Percentiles rank a stretch among this genome's conserved stretches.
Conservation (phyloP, 2,797 vertebrate species). For the Garrulus glandarius region DNA sequence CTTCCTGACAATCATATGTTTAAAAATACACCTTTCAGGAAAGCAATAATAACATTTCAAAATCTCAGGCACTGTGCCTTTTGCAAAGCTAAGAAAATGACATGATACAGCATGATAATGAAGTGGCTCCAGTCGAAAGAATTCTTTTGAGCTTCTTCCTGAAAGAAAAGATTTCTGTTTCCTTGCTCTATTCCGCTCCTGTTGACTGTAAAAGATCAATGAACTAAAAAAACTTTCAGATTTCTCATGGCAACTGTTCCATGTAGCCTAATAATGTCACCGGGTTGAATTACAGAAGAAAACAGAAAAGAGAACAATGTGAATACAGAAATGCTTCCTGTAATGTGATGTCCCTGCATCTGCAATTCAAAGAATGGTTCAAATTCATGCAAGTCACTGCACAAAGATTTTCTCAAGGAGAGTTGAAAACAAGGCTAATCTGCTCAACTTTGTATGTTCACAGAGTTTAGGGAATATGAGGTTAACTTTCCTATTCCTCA, state of each 20-base stretch:
- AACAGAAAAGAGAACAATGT: constrained; percentile 7
- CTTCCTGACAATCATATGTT: constrained; percentile 37
- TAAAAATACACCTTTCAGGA: constrained; percentile 43
- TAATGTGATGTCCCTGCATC: background rate
- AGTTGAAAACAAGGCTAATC: background rate
- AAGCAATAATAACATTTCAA: constrained; percentile 43
- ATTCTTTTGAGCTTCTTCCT: constrained; percentile 43
- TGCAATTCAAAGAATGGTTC: constrained; percentile 41
- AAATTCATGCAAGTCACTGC: background rate
- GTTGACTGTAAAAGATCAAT: constrained; percentile 28
- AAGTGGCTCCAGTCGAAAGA: constrained; percentile 9
- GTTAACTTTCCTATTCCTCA: background rate
- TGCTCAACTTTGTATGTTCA: background rate
- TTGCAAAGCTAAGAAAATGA: constrained; percentile 40
- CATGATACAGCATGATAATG: constrained; percentile 18
- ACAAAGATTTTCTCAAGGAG: background rate
- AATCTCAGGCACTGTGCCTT: constrained; percentile 20
- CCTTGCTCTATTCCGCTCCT: background rate
- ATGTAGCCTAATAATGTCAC: constrained; percentile 59
- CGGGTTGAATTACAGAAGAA: background rate
- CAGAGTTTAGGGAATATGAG: background rate
- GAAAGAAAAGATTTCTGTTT: constrained; percentile 11
- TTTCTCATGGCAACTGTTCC: constrained; percentile 14
- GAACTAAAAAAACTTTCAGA: background rate
- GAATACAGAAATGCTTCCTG: background rate